Evolutionary conservation across 2,797 vertebrate species (phyloP).

Genomic region (Ispidina lecontei): DNA sequence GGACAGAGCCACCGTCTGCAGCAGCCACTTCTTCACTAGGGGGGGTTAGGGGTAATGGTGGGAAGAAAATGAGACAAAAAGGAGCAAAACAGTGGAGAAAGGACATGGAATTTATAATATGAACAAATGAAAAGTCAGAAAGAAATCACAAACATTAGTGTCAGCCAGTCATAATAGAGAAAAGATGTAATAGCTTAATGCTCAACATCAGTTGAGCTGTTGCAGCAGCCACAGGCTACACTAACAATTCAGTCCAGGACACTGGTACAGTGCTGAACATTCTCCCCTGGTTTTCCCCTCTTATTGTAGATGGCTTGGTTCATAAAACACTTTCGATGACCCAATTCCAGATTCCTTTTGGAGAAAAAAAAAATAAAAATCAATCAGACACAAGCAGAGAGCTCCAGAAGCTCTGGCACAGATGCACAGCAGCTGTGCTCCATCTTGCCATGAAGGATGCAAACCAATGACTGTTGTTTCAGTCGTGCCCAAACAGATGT

Average conservation of each 20-base stretch:
- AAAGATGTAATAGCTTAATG: background rate
- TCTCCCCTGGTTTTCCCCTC: background rate
- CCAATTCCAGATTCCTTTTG: background rate
- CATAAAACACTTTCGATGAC: background rate
- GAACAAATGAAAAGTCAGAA: background rate
- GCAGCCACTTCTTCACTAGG: background rate
- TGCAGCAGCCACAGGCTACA: background rate
- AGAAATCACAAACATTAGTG: background rate
- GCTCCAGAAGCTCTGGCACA: background rate
- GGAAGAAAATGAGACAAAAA: background rate
- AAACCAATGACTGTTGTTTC: background rate
- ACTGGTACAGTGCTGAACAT: background rate
- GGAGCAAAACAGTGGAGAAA: background rate
- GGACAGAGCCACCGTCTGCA: background rate
- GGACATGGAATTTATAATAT: fast-evolving
- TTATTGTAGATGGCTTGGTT: background rate
- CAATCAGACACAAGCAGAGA: no score
- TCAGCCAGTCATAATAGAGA: background rate
- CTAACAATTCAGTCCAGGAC: background rate
- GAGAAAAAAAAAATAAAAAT: background rate
- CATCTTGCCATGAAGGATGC: background rate
- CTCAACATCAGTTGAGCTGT: background rate
- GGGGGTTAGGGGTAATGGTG: background rate
- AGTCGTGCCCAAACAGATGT: background rate
- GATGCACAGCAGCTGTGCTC: background rate